Evolutionary conservation across 2,888 invertebrate species (phyloP), one percentile per base, ranked within the genome.

Genomic region (Exephanes ischioxanthus): DNA sequence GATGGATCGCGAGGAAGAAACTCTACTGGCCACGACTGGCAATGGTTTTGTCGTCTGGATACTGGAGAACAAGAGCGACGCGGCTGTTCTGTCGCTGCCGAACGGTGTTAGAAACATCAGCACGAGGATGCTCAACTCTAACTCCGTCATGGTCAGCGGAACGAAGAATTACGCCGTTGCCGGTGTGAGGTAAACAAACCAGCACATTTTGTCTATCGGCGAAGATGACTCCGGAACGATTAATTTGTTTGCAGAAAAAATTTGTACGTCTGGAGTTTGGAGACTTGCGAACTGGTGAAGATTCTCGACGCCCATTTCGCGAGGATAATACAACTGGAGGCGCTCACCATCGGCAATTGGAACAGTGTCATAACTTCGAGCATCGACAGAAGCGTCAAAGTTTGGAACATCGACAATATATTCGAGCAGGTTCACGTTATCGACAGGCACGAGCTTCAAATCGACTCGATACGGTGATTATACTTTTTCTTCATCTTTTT

Each of bases 331-430:
- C 98, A 98, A 89, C 94, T 99, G 82, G 97, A 97, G 89, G 97
- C 98, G 0, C 94, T 99, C 55, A 98, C 97, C 0, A 96, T 98
- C 19, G 98, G 97, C 0, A 96, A 97, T 87, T 98, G 98, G 98
- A 98, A 98, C 93, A 98, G 97, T 93, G 97, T 99, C 5, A 98
- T 99, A 70, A 99, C 99, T 0, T 99, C 99, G 0, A 99, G 99
- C 0, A 99, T 99, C 71, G 99, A 99, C 94, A 96, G 99, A 84
- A 98, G 99, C 0, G 99, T 99, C 7, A 99, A 99, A 95, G 98
- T 99, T 4, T 99, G 99, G 99, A 99, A 99, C 93, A 98, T 99
- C 80, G 99, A 99, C 94, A 99, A 99, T 93, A 99, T 99, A 88
- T 98, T 99, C 91, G 99, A 99, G 92, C 98, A 99, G 94, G 99